phyloP scores from a whole-genome alignment of 2,113 vertebrate genomes.

The Melospiza melodia region DNA sequence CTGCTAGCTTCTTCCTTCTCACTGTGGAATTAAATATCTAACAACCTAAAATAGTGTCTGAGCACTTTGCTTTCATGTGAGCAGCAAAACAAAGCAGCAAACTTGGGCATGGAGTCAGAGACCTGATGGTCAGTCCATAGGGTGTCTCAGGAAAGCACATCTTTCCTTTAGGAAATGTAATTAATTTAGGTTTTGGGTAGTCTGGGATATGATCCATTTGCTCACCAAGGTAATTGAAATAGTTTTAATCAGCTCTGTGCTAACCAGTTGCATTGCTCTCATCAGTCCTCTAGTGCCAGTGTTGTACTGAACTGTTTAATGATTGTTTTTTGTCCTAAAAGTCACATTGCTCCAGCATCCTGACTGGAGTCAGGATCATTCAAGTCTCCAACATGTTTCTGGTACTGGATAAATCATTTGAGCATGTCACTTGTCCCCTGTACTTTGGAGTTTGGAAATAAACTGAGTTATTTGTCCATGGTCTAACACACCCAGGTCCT shows the following conservation, averaged over 20 bases:
- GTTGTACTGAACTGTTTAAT: background rate
- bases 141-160: background rate
- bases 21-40: background rate
- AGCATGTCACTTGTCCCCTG: background rate
- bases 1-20: background rate
- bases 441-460: background rate
- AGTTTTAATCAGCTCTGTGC: background rate
- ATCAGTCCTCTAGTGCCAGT: background rate
- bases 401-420: background rate
- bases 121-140: background rate
- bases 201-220: background rate
- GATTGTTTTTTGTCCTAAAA: background rate
- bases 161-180: background rate
- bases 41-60: background rate
- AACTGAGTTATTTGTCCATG: background rate
- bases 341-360: background rate
- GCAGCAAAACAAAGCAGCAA: background rate
- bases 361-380: background rate
- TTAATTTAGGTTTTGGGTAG: background rate
- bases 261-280: background rate
- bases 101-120: rapidly evolving
- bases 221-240: background rate
- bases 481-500: background rate
- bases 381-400: background rate
- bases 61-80: background rate